phyloP scores from a whole-genome alignment of 2,797 vertebrate genomes.

The Coregonus suidteri region DNA sequence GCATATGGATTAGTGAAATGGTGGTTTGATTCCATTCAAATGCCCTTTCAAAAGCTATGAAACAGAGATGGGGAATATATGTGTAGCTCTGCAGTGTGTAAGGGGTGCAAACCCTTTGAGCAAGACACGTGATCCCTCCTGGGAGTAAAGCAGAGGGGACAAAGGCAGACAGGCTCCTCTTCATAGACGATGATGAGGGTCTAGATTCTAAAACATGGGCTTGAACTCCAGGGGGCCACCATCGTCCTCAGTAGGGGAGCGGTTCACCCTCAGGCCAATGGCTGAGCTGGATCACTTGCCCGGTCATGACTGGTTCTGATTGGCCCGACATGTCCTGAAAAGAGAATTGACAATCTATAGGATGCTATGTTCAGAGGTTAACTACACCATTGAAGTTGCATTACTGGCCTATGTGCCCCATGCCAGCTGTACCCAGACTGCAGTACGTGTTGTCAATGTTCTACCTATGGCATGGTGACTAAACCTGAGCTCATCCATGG shows the following conservation, averaged over 20 bases:
- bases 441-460: too few species aligned
- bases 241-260: conserved; percentile 49
- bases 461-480: conserved; percentile 54
- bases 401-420: background rate
- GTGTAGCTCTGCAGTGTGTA: background rate
- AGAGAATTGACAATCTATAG: conserved; percentile 50
- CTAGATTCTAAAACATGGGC: background rate
- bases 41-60: background rate
- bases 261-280: conserved; percentile 41
- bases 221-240: conserved; percentile 8
- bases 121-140: conserved; percentile 6
- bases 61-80: background rate
- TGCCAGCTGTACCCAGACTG: conserved; percentile 13
- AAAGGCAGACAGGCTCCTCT: conserved; percentile 22
- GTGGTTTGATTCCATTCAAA: background rate
- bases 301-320: conserved; percentile 37
- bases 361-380: conserved; percentile 66
- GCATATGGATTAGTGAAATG: background rate
- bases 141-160: conserved; percentile 28
- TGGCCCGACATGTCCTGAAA: conserved; percentile 42
- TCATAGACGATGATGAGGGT: conserved; percentile 4
- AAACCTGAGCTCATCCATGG: background rate
- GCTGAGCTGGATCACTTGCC: conserved; percentile 60
- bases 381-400: conserved; percentile 57
- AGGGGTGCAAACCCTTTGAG: conserved; percentile 18